These are phyloP conservation scores for Artemia franciscana DNA, from an alignment of 1,140 invertebrate genomes.

Conservation along the genomic window DNA sequence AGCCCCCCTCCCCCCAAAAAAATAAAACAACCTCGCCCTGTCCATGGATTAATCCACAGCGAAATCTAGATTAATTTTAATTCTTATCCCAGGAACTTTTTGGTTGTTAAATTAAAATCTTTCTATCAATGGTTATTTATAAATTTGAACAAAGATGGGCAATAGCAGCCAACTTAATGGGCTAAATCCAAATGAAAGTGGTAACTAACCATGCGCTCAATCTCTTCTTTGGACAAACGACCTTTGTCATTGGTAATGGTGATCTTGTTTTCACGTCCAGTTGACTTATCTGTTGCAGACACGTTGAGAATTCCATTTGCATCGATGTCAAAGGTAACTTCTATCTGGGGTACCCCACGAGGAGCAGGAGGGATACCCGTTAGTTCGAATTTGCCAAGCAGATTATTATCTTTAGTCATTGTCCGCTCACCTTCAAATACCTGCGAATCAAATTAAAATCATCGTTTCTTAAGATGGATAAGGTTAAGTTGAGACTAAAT, in stretches of 20 bases:
- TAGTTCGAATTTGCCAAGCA: constrained; percentile 32
- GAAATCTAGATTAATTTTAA: no score
- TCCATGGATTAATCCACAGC: no score
- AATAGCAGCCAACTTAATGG: no score
- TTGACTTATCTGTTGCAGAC: constrained; percentile 66
- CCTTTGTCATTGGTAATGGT: constrained; percentile 27
- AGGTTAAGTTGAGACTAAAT: no score
- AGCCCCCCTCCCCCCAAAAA: no score
- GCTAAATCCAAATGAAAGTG: constrained; percentile 25
- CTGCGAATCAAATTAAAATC: constrained; percentile 36
- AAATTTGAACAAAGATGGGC: no score
- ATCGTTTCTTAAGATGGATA: no score
- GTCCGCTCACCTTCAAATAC: constrained; percentile 23
- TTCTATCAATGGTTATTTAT: no score
- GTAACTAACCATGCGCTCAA: constrained; percentile 17
- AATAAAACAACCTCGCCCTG: no score
- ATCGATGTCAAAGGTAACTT: constrained; percentile 20
- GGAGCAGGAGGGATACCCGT: constrained; percentile 29
- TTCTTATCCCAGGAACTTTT: no score
- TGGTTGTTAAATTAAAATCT: no score
- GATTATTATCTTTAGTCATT: constrained; percentile 24
- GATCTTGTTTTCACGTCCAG: constrained; percentile 23
- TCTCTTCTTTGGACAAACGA: constrained; percentile 22
- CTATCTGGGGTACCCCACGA: constrained; percentile 38
- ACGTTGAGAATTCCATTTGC: constrained; percentile 21